Conservation (phyloP, 1,140 invertebrate species). For the Mamestra configurata region DNA sequence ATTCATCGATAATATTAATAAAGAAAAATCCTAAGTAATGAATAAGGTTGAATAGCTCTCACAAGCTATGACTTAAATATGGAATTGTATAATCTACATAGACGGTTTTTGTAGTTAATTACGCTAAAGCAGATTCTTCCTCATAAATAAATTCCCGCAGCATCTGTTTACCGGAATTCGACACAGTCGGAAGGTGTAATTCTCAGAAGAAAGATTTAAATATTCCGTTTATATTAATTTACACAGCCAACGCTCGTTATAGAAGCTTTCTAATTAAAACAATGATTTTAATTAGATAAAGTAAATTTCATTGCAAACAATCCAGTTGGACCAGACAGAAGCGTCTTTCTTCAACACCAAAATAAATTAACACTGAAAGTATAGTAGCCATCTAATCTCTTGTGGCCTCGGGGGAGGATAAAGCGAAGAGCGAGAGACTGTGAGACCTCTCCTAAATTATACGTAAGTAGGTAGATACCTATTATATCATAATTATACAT, state of each 20-base stretch:
- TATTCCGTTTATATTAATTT: conserved; percentile 52
- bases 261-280: conserved; percentile 59
- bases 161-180: not conserved
- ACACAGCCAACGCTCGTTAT: conserved; percentile 28
- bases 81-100: not conserved
- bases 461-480: too few species aligned
- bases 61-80: too few species aligned
- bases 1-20: too few species aligned
- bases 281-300: conserved; percentile 66
- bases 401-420: conserved; percentile 26
- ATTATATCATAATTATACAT: too few species aligned
- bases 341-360: conserved; percentile 53
- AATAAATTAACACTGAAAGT: conserved; percentile 61
- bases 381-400: conserved; percentile 35
- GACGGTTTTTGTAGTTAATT: conserved; percentile 17
- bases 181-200: conserved; percentile 40
- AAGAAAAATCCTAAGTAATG: too few species aligned
- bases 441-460: not conserved
- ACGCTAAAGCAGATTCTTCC: not conserved
- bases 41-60: too few species aligned
- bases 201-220: conserved; percentile 42
- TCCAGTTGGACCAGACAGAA: conserved; percentile 50
- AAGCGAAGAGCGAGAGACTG: conserved; percentile 12
- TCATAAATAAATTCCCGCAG: conserved; percentile 33
- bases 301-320: conserved; percentile 59